These are phyloP conservation scores for Phocoena phocoena DNA, from an alignment of 2,113 vertebrate genomes.

Conservation along the genomic window DNA sequence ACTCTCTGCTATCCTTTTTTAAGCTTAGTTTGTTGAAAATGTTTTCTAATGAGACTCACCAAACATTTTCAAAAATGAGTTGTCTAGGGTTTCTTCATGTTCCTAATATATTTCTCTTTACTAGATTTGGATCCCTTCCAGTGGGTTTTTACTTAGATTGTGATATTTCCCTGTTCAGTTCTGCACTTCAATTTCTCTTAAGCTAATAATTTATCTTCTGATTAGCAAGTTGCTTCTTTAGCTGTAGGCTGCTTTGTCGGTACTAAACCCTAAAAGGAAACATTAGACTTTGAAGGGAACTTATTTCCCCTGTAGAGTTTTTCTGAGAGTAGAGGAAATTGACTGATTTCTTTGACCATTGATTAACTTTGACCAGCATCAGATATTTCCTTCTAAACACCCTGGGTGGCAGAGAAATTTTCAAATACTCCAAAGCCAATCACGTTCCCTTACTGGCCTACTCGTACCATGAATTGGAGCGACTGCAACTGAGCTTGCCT, in stretches of 20 bases:
- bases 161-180: neutral
- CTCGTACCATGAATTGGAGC: neutral
- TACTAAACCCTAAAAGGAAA: neutral
- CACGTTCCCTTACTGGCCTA: neutral
- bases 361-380: neutral
- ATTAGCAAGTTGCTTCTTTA: neutral
- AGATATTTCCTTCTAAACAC: neutral
- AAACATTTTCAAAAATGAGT: neutral
- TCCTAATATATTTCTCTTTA: neutral
- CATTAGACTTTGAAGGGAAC: neutral
- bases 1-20: neutral
- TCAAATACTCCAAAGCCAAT: neutral
- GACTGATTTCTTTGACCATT: neutral
- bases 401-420: neutral
- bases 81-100: neutral
- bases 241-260: neutral
- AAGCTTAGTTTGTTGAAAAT: neutral
- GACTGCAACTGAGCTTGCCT: neutral
- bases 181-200: neutral
- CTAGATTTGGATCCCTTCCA: neutral
- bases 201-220: neutral
- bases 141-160: neutral
- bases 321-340: neutral
- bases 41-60: neutral
- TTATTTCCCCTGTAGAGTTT: neutral